These are phyloP conservation scores for Fragum sueziense DNA, from an alignment of 2,888 invertebrate genomes.

Conservation along the genomic window DNA sequence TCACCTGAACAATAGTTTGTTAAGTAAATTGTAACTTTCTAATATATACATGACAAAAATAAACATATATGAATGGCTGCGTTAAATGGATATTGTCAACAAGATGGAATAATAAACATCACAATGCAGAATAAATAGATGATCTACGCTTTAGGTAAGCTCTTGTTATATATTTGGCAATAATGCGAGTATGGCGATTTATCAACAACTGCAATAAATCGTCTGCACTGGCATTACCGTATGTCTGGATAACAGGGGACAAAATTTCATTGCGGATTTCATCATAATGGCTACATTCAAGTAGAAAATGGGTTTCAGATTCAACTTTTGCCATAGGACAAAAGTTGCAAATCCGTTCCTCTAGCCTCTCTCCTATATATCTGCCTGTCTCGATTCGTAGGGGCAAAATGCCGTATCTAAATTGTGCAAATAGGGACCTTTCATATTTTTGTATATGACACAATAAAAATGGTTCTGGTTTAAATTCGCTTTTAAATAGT, in stretches of 20 bases:
- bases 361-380: neutral
- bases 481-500: neutral
- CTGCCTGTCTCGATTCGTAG: neutral
- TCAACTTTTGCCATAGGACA: neutral
- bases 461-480: neutral
- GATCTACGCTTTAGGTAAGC: neutral
- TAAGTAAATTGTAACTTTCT: neutral
- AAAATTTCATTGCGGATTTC: neutral
- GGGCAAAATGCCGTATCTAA: constrained; percentile 8
- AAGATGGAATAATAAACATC: too few relatives aligned
- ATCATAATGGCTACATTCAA: neutral
- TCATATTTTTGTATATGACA: neutral
- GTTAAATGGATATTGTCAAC: neutral
- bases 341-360: neutral
- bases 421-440: neutral
- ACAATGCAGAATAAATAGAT: neutral
- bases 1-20: neutral
- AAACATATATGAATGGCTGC: neutral
- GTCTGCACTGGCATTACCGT: neutral
- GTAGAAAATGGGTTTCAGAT: constrained; percentile 4
- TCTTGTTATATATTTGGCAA: neutral
- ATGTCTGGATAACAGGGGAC: neutral
- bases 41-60: neutral
- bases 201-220: neutral
- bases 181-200: neutral